Percentiles rank a stretch among this genome's conserved stretches.
Evolutionary conservation across 2,113 vertebrate species (phyloP).

Genomic region (Carlito syrichta): DNA sequence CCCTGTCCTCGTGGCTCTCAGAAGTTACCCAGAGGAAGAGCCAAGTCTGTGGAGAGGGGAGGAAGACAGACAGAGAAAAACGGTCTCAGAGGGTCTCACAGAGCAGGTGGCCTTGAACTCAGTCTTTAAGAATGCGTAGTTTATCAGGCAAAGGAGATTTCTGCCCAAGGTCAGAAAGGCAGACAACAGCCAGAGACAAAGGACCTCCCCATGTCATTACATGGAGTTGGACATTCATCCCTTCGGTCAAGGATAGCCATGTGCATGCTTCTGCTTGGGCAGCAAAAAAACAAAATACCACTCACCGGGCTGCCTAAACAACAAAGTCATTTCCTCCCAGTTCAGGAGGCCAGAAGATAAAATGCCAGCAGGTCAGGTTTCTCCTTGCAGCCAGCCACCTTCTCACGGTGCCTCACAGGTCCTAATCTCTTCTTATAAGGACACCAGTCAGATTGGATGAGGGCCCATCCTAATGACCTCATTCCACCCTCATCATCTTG

Average conservation of each 20-base stretch:
- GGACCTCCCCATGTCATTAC: neutral
- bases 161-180: neutral
- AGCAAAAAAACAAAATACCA: neutral
- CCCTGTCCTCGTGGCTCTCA: neutral
- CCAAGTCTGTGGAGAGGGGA: fast-evolving
- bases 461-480: neutral
- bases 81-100: neutral
- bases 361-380: neutral
- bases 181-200: neutral
- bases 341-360: neutral
- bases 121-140: neutral
- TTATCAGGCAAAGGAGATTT: neutral
- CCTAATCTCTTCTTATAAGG: neutral
- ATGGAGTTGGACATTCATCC: neutral
- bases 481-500: neutral
- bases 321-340: neutral
- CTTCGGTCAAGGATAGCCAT: fast-evolving
- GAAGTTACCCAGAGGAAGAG: neutral
- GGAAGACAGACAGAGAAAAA: neutral
- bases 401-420: neutral
- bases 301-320: neutral
- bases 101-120: neutral
- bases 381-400: neutral
- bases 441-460: neutral
- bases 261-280: too few species aligned